Percentiles rank a stretch among this genome's conserved stretches.
Conservation (phyloP, 2,113 vertebrate species). For the Rhabdomys dilectus region DNA sequence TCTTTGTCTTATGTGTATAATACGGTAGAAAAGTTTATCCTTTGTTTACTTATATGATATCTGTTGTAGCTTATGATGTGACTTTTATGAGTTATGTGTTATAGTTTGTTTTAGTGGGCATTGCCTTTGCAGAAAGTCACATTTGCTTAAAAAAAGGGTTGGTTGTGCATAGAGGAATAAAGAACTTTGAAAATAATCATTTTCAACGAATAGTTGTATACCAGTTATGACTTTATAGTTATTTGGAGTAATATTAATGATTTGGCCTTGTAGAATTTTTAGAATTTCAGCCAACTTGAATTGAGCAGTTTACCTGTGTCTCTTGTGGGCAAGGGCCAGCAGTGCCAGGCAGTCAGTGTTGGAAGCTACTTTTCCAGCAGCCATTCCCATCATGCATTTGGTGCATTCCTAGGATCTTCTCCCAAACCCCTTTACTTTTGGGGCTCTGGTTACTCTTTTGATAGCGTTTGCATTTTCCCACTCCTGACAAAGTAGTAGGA, state of each 20-base stretch:
- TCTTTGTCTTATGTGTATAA: constrained; percentile 90
- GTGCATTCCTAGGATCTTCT: constrained; percentile 57
- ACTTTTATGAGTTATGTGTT: constrained; percentile 26
- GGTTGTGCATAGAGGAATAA: neutral
- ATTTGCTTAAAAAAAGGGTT: neutral
- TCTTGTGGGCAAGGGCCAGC: neutral
- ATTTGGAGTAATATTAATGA: constrained; percentile 6
- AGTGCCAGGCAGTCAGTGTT: constrained; percentile 33
- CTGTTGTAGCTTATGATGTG: constrained; percentile 69
- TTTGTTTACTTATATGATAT: constrained; percentile 80
- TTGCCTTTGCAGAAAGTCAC: constrained; percentile 42
- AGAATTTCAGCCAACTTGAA: constrained; percentile 44
- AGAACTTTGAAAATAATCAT: constrained; percentile 12
- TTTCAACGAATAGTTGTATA: neutral
- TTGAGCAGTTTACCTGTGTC: constrained; percentile 48
- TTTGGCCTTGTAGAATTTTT: constrained; percentile 19
- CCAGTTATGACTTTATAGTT: constrained; percentile 33
- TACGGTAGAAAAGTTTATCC: constrained; percentile 88
- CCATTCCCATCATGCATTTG: neutral
- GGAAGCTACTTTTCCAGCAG: constrained; percentile 47
- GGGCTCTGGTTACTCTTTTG: constrained; percentile 61
- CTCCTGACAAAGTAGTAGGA: constrained; percentile 23
- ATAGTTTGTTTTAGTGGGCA: constrained; percentile 18
- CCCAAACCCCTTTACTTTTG: constrained; percentile 61
- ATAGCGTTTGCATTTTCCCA: constrained; percentile 56